These are phyloP conservation scores for Rugalucina vietnamica DNA, from an alignment of 2,888 invertebrate genomes.

Conservation along the genomic window DNA sequence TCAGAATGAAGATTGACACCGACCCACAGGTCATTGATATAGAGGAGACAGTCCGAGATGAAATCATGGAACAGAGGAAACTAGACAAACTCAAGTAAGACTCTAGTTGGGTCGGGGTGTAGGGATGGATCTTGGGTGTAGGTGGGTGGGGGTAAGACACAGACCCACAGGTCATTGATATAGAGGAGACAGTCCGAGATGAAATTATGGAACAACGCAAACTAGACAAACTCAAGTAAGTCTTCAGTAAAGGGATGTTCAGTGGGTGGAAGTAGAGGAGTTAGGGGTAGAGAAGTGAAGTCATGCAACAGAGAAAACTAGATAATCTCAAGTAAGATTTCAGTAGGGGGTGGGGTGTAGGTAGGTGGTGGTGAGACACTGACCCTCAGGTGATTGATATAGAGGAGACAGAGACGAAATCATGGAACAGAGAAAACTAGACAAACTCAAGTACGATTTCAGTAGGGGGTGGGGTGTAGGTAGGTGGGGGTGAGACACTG, in stretches of 20 bases:
- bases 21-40: constrained; percentile 88
- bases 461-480: no score
- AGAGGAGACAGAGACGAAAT: constrained; percentile 93
- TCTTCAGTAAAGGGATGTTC: no score
- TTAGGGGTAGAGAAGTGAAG: no score
- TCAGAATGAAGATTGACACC: not conserved
- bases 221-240: constrained; percentile 89
- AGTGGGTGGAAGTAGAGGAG: no score
- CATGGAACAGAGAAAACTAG: constrained; percentile 91
- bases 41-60: constrained; percentile 93
- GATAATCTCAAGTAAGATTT: no score
- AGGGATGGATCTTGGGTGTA: no score
- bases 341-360: no score
- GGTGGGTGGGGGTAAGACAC: no score
- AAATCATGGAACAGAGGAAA: constrained; percentile 91
- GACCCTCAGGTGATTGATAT: constrained; percentile 88
- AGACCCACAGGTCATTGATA: constrained; percentile 87
- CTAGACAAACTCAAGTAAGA: constrained; percentile 89
- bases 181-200: constrained; percentile 95
- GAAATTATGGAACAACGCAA: constrained; percentile 91
- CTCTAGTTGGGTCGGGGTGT: no score
- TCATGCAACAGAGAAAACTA: no score
- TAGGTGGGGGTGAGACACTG: no score
- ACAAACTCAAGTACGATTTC: constrained; percentile 89
- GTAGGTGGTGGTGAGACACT: no score